Evolutionary conservation across 1,140 invertebrate genomes (phyloP), one percentile per base, ranked within the genome.

Genomic region (Stenopsyche tienmushanensis): DNA sequence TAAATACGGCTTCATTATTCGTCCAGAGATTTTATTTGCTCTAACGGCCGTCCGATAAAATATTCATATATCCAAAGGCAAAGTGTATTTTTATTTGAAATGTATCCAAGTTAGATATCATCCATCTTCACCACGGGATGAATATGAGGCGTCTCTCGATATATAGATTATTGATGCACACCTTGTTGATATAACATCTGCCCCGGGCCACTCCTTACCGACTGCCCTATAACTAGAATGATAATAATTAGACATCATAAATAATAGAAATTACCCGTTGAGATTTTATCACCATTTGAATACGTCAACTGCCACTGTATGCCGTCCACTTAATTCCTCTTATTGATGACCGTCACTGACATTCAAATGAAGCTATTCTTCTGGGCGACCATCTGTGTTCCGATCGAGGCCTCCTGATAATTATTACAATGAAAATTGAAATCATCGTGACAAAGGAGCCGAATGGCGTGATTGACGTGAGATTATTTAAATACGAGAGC

Each of bases 1-100:
- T 62, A 62, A 62, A 52, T 52, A 65, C 52, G 50, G 55, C 26
- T 62, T 58, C 63, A 69, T 66, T 69, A 66, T 69, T 58, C 20
- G 17, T 7, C 29, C n/a, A n/a, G n/a, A n/a, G n/a, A n/a, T 34
- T 34, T 34, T 34, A 34, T 34, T 34, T 34, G 29, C 29, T 34
- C 29, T 34, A 5, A 13, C 29, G 13, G n/a, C n/a, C n/a, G n/a
- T n/a, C 29, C 13, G 13, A 34, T 34, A 5, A 34, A 34, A 34
- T 34, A 34, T 34, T 34, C 29, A 34, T 34, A 34, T 34, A 13
- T 34, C 29, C 29, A 34, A 34, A 34, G 29, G 29, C 29, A 13
- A 34, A 34, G 13, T 34, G 13, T 34, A 34, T n/a, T n/a, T n/a
- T n/a, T n/a, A n/a, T n/a, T n/a, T n/a, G n/a, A n/a, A n/a, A n/a